Percentiles rank a stretch among this genome's conserved stretches.
These are phyloP conservation scores for Pissodes strobi DNA, from an alignment of 1,140 invertebrate genomes.

Conservation along the genomic window DNA sequence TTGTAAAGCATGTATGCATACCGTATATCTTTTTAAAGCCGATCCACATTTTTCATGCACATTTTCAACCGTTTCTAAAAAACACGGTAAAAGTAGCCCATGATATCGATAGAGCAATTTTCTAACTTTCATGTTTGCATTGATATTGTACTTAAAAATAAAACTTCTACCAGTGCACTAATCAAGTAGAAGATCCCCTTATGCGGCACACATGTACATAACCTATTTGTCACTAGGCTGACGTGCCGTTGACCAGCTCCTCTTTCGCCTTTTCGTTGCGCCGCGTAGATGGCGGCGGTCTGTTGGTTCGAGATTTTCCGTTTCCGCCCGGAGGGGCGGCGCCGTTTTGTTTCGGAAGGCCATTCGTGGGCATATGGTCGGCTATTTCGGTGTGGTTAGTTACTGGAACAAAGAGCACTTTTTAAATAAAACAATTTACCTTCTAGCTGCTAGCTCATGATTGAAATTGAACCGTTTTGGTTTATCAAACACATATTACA, in stretches of 20 bases:
- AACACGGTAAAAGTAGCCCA: too few relatives aligned
- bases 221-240: constrained; percentile 46
- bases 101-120: too few relatives aligned
- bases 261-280: constrained; percentile 60
- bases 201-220: too few relatives aligned
- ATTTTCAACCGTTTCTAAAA: too few relatives aligned
- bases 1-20: too few relatives aligned
- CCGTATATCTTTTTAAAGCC: too few relatives aligned
- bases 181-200: constrained; percentile 13
- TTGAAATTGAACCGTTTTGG: too few relatives aligned
- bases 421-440: not conserved
- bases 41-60: too few relatives aligned
- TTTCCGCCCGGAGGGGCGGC: constrained; percentile 56
- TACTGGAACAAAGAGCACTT: constrained; percentile 34
- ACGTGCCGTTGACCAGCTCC: constrained; percentile 64
- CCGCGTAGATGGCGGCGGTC: constrained; percentile 57
- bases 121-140: constrained; percentile 25
- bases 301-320: constrained; percentile 55
- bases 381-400: constrained; percentile 31
- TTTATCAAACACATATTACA: too few relatives aligned
- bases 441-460: too few relatives aligned
- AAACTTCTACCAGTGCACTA: not conserved
- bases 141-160: too few relatives aligned
- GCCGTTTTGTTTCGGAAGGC: constrained; percentile 34
- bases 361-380: constrained; percentile 33